Percentiles rank a stretch among this genome's conserved stretches.
Evolutionary conservation across 2,888 invertebrate genomes (phyloP).

Genomic region (Caradrina kadenii): DNA sequence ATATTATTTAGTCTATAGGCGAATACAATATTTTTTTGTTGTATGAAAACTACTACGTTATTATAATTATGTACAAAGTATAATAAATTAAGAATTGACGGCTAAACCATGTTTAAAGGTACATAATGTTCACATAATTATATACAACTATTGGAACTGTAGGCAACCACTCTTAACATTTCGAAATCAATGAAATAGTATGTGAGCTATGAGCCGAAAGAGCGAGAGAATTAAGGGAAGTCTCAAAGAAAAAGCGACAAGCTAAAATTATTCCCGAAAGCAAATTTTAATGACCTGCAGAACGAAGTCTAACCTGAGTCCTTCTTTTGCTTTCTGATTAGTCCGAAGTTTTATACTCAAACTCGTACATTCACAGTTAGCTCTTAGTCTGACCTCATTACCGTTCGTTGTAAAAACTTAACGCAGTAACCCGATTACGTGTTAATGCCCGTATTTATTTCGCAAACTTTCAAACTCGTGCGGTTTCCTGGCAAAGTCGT

Average conservation of each 20-base stretch:
- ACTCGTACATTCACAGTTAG: slow-evolving; percentile 29
- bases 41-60: too few species aligned
- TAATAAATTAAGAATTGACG: too few species aligned
- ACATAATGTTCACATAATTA: too few species aligned
- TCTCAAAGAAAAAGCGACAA: background rate
- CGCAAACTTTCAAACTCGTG: slow-evolving; percentile 56
- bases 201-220: too few species aligned
- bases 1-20: too few species aligned
- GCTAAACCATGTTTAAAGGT: too few species aligned
- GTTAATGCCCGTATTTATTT: slow-evolving; percentile 61
- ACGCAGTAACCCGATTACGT: slow-evolving; percentile 55
- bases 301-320: background rate
- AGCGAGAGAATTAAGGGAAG: background rate
- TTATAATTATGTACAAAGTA: too few species aligned
- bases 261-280: background rate
- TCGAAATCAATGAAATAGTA: too few species aligned
- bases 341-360: slow-evolving; percentile 42
- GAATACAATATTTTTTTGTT: too few species aligned
- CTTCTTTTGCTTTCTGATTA: slow-evolving; percentile 26
- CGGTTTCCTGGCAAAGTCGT: slow-evolving; percentile 47
- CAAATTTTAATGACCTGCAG: background rate
- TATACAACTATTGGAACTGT: too few species aligned
- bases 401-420: slow-evolving; percentile 51
- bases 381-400: slow-evolving; percentile 44
- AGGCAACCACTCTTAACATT: too few species aligned